Evolutionary conservation across 2,888 invertebrate genomes (phyloP), one percentile per base, ranked within the genome.

Genomic region (Heliconius aoede): DNA sequence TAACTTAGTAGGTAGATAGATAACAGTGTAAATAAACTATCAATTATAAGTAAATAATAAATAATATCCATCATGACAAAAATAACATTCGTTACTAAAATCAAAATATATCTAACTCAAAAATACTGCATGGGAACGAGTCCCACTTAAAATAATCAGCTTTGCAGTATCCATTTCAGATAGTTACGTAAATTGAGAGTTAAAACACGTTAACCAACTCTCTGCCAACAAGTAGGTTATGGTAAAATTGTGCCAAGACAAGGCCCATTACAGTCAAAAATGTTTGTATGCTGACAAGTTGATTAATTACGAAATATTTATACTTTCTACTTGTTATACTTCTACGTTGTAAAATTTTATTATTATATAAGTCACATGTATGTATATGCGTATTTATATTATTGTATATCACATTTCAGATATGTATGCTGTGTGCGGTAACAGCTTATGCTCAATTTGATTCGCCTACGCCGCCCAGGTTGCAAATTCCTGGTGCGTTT

Each of bases 401-500:
- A 28, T 32, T 11, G 4, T 26, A 18, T 18, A 32, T 72, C 24
- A 72, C 64, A 75, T 82, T 92, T 73, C 95, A 95, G 95, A 90
- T 95, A 90, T 93, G 90, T 88, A 89, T 90, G 88, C 90, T 94
- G 88, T 94, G 92, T 85, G 89, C 89, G 81, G 94, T 94, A 82
- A 95, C 95, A 88, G 93, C 86, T 78, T 92, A 93, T 84, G 94
- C 95, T 77, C 95, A 95, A 88, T 94, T 90, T 89, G 93, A 94
- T 82, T 89, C 90, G 69, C 96, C 96, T 81, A 85, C 94, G 75
- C 96, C 97, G n/a, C 96, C 95, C 18, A 91, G 97, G 83, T 89
- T 96, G 26, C 94, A 93, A 83, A 96, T 97, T 81, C 96, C 96
- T 0, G 97, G 97, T 62, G 96, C 96, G 1, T 85, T 95, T 30